phyloP scores from a whole-genome alignment of 2,113 vertebrate genomes.

The Apeltes quadracus region DNA sequence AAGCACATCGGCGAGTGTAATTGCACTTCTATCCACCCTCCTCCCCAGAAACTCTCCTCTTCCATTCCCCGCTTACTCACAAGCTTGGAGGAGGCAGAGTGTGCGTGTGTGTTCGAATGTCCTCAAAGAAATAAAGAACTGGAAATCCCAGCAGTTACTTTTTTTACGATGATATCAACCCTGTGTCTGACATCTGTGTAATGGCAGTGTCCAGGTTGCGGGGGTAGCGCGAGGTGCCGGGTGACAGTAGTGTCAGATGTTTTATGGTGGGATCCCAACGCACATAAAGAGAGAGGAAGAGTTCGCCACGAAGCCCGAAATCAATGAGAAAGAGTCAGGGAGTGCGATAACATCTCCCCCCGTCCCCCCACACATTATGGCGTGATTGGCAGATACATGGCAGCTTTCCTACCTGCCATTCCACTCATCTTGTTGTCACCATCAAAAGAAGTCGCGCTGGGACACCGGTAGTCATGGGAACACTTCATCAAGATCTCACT shows the following conservation, averaged over 20 bases:
- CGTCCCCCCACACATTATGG: conserved; percentile 8
- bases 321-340: conserved; percentile 32
- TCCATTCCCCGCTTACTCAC: conserved; percentile 46
- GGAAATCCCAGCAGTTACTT: conserved; percentile 39
- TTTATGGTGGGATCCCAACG: conserved; percentile 52
- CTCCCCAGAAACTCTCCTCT: conserved; percentile 41
- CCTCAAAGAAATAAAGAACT: not conserved
- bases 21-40: conserved; percentile 65
- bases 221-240: conserved; percentile 16
- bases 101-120: not conserved
- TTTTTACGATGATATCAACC: conserved; percentile 75
- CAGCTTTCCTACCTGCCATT: conserved; percentile 51
- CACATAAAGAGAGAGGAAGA: conserved; percentile 2
- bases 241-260: conserved; percentile 57
- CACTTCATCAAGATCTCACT: conserved; percentile 26
- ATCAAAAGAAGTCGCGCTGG: conserved; percentile 35
- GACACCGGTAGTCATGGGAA: conserved; percentile 28
- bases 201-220: conserved; percentile 67
- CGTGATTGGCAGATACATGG: conserved; percentile 70
- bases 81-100: not conserved
- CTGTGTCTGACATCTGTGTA: conserved; percentile 75
- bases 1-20: conserved; percentile 71
- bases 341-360: conserved; percentile 39
- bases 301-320: conserved; percentile 28
- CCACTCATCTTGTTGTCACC: conserved; percentile 40